Evolutionary conservation across 2,888 invertebrate species (phyloP).

Genomic region (Labia minor): DNA sequence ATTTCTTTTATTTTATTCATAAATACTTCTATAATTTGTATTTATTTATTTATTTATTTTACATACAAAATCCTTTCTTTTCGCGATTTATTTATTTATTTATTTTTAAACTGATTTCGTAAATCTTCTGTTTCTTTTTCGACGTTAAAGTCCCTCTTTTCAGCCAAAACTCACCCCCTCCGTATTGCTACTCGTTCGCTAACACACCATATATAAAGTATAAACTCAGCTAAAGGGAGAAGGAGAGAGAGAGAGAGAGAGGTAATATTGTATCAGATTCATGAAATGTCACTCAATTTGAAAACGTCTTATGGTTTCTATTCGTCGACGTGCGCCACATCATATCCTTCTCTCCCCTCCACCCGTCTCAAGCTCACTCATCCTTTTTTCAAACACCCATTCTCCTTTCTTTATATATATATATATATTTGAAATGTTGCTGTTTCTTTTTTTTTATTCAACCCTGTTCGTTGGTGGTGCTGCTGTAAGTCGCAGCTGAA

Average conservation of each 20-base stretch:
- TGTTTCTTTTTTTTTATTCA: not conserved
- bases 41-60: too few relatives aligned
- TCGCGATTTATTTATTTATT: not conserved
- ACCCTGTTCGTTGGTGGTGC: not conserved
- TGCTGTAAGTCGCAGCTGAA: too few relatives aligned
- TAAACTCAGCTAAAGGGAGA: too few relatives aligned
- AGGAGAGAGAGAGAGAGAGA: not conserved
- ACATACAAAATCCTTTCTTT: too few relatives aligned
- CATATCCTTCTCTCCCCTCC: too few relatives aligned
- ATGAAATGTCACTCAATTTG: slow-evolving; percentile 7
- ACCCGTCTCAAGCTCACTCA: not conserved
- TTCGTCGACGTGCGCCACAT: not conserved
- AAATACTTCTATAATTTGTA: too few relatives aligned
- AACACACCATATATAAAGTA: too few relatives aligned
- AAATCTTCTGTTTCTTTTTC: not conserved
- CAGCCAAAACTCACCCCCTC: not conserved
- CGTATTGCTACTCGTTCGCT: too few relatives aligned
- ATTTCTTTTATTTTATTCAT: too few relatives aligned
- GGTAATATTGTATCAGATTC: slow-evolving; percentile 13
- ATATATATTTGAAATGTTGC: not conserved
- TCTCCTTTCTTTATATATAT: not conserved
- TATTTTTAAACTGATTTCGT: slow-evolving; percentile 1
- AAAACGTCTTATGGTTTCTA: slow-evolving; percentile 8
- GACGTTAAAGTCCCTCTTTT: slow-evolving; percentile 1
- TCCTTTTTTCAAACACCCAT: not conserved